Base-by-base conservation (phyloP, 1,140 invertebrate species). In the Uloborus diversus region DNA sequence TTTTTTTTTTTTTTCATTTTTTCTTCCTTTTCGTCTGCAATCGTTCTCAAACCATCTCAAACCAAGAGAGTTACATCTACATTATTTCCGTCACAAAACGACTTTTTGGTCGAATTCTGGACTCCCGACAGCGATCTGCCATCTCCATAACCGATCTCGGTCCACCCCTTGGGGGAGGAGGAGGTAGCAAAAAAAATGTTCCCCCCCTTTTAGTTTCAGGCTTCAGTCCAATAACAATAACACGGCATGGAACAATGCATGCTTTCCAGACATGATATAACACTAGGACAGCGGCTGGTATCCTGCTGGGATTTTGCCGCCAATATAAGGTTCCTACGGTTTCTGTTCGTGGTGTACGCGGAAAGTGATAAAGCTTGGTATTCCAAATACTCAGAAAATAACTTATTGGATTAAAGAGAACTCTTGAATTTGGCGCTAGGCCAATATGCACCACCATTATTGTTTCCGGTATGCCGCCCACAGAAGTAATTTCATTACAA, bases 21-120 rank as follows among this genome's bases (percentile, higher is more conserved):
- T 62, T 20, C 28, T 35, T 23, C 28, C 7, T 20, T 9, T 23
- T 25, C 32, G n/a, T 7, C 32, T 47, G 42, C n/a, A n/a, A 47
- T 11, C 11, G 13, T 11, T 14, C 42, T 14, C 42, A 47, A n/a
- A 35, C 59, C 33, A 73, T 37, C 2, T 49, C 71, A 28, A 20
- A 47, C 56, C 57, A 25, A 42, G 71, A 32, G 71, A 53, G 37
- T 33, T 25, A 64, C 56, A 75, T 75, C 71, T 75, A 75, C 59
- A 75, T 75, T 75, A 75, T 75, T 75, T 75, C 71, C 71, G 71
- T 64, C 71, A 75, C 71, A 75, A 75, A 75, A 75, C 71, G 71
- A 75, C 71, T 75, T 75, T 75, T 75, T 75, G 71, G 71, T 75
- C 71, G 71, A 62, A 75, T 51, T 75, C 71, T 75, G 59, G 71